phyloP scores from a whole-genome alignment of 2,797 vertebrate species.

The Hemitrygon akajei region DNA sequence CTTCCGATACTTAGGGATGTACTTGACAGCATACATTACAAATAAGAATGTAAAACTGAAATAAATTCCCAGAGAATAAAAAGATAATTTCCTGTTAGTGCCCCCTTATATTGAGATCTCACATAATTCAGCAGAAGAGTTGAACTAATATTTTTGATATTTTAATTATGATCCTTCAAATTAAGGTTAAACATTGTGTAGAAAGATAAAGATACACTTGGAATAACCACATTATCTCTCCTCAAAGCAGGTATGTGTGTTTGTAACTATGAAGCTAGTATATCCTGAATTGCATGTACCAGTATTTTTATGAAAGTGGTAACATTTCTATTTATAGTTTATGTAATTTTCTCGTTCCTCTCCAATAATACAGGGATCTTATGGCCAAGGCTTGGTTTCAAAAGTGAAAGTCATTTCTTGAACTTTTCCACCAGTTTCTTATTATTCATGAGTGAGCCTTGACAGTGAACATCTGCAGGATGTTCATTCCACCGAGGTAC shows the following conservation, averaged over 20 bases:
- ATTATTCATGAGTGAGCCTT: not conserved
- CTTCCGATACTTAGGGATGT: not conserved
- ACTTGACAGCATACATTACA: slow-evolving; percentile 22
- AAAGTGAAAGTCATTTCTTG: not conserved
- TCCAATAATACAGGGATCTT: too few relatives aligned
- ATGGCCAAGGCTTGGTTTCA: not conserved
- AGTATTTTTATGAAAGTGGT: not conserved
- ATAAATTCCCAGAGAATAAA: not conserved
- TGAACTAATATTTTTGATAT: not conserved
- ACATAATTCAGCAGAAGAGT: not conserved
- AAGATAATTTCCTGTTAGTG: not conserved
- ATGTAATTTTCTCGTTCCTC: too few relatives aligned
- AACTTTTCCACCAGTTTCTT: not conserved
- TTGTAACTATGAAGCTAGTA: not conserved
- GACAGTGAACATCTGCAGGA: not conserved
- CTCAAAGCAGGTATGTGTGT: not conserved
- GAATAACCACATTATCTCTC: not conserved
- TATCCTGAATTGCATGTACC: not conserved
- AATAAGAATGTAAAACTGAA: not conserved
- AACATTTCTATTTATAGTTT: not conserved
- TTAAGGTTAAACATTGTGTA: not conserved
- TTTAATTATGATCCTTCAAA: not conserved
- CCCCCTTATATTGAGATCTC: not conserved
- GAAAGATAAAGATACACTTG: not conserved
- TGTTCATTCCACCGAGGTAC: too few relatives aligned